A percentile compares a stretch with the other conserved stretches of the same genome.
Conservation (phyloP, 2,113 vertebrate species). For the Alligator sinensis region DNA sequence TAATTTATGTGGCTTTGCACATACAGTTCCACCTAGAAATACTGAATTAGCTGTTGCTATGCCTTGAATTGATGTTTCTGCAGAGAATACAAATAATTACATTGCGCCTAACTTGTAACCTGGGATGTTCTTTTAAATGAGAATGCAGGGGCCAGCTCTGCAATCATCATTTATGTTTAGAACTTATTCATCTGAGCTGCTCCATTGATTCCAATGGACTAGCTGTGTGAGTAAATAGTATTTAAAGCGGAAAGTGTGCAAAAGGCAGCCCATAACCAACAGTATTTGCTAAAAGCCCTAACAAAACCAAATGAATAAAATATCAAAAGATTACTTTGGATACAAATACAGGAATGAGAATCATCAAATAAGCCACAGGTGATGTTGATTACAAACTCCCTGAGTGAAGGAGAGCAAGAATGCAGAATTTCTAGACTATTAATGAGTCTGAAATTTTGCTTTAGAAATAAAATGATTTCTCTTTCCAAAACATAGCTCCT, state of each 20-base stretch:
- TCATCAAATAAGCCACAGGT: not conserved
- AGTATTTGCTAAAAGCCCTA: not conserved
- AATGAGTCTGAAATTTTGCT: not conserved
- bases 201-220: not conserved
- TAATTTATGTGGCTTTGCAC: not conserved
- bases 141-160: not conserved
- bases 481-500: not conserved
- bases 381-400: not conserved
- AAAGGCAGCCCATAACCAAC: accelerated
- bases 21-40: not conserved
- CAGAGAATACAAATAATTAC: not conserved
- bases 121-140: not conserved
- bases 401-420: not conserved
- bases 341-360: not conserved
- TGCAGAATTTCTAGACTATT: not conserved
- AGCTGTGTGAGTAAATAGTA: not conserved
- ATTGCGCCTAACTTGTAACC: not conserved
- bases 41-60: not conserved
- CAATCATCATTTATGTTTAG: not conserved
- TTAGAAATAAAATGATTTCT: not conserved
- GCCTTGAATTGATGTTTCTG: not conserved
- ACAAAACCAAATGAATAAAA: not conserved
- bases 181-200: not conserved
- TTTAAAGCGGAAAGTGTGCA: not conserved
- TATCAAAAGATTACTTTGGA: not conserved